Evolutionary conservation across 2,113 vertebrate species (phyloP), one percentile per base, ranked within the genome.

Genomic region (Mastomys natalensis): DNA sequence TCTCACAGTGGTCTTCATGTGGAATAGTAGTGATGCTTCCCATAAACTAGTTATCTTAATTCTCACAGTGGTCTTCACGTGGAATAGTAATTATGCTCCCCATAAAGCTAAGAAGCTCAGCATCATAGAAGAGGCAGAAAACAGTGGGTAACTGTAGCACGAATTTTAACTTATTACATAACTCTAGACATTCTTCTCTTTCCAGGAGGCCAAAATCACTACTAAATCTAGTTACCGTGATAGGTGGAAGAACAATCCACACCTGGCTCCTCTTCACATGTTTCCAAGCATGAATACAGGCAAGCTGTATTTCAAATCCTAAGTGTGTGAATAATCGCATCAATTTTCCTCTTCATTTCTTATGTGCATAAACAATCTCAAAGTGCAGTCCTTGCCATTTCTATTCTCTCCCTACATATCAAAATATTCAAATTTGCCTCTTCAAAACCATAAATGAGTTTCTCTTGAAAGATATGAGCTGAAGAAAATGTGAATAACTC

Each of bases 401-500:
- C n/a, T 37, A 26, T 78, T 76, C 70, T 85, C 90, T 77, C 51
- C 95, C 37, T 87, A 45, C 53, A 43, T 64, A 87, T n/a, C 62
- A 60, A 16, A 60, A 40, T 82, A 87, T 87, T 96, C 88, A 96
- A 90, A 94, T 80, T 53, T 60, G 62, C 45, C 58, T 93, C 77
- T 91, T 95, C 5, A 80, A 91, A 91, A 62, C 31, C 29, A 55
- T 82, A 85, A 95, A 78, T 81, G 13, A 95, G 87, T 84, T 87
- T 58, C 73, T 93, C 22, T 72, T 78, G 48, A 24, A 68, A 22
- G 26, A 3, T 60, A 45, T 68, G 26, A 37, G 51, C 51, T 37
- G 40, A 72, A 77, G 15, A 66, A 94, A 95, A 97, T 22, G 26
- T 92, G 89, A 97, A 93, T 77, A 78, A 92, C 74, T 95, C 60